These are phyloP conservation scores for Zosterops hypoxanthus DNA, from an alignment of 2,113 vertebrate species.

Conservation along the genomic window DNA sequence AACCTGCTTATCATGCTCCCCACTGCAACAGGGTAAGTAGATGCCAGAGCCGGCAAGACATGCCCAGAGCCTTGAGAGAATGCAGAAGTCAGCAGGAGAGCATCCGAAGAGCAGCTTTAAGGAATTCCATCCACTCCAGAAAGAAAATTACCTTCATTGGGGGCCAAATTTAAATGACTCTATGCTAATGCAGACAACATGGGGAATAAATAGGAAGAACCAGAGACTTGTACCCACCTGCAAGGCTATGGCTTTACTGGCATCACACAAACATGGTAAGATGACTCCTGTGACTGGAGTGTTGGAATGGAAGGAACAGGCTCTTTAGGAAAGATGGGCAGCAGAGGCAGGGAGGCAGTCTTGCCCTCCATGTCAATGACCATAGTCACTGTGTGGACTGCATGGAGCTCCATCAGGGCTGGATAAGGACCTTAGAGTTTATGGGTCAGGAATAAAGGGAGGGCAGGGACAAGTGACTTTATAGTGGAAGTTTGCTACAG, in stretches of 20 bases:
- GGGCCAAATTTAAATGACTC: background rate
- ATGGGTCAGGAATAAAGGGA: background rate
- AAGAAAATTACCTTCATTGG: background rate
- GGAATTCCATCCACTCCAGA: background rate
- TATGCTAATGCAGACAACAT: background rate
- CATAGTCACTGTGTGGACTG: background rate
- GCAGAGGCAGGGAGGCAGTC: background rate
- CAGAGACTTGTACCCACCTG: fast-evolving
- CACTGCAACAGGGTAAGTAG: background rate
- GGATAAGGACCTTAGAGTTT: background rate
- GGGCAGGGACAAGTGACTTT: background rate
- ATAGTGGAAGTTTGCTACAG: background rate
- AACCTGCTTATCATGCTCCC: background rate
- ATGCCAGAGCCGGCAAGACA: background rate
- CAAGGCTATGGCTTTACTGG: background rate
- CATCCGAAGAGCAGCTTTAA: background rate
- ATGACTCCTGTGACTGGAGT: background rate
- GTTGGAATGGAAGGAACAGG: background rate
- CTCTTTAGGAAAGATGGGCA: background rate
- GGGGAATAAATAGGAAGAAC: background rate
- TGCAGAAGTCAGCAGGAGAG: background rate
- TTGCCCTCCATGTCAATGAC: background rate
- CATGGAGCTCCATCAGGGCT: background rate
- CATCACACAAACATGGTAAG: background rate
- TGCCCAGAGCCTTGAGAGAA: background rate